Evolutionary conservation across 2,797 vertebrate species (phyloP), one percentile per base, ranked within the genome.

Genomic region (Dallia pectoralis): DNA sequence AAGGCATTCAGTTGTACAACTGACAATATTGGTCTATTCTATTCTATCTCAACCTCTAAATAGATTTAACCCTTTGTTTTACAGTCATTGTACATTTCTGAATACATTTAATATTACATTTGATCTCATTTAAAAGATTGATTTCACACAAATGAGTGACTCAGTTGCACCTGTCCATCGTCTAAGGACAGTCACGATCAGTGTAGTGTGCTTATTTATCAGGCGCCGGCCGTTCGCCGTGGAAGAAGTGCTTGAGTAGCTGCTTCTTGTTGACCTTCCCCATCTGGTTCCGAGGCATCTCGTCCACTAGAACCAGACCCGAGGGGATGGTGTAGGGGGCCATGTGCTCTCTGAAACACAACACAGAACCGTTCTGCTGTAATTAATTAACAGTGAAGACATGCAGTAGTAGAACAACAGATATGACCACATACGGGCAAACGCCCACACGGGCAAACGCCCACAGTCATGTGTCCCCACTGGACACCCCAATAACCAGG

Each of bases 241-340:
- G 85, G 88, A 93, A 96, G 76, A 97, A 95, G 19, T 84, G 93
- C 40, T 78, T 85, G 81, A 97, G 79, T 0, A 99, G 95, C 63
- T 97, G 94, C 83, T 94, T 97, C 92, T 99, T 99, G 90, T 98
- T 97, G 89, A 97, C 91, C 85, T 99, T 99, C 44, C 97, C 97
- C 97, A 99, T 97, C 86, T 96, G 96, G 87, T 99, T 99, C 81
- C 96, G 92, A 0, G 96, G 97, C 82, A 99, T 92, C 85, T 95
- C 93, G 69, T 96, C 94, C 89, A 99, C 94, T 88, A 96, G 88
- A 51, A 96, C 83, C 78, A 99, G 92, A 81, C 94, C 95, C 0
- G 95, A 91, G 0, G 97, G 97, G 84, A 98, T 88, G 67, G 77
- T 81, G 76, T 97, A 97, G 0, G 95, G 83, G 0, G 91, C 92